Base-by-base conservation (phyloP, 2,888 invertebrate genomes). In the Pseudococcus longispinus region DNA sequence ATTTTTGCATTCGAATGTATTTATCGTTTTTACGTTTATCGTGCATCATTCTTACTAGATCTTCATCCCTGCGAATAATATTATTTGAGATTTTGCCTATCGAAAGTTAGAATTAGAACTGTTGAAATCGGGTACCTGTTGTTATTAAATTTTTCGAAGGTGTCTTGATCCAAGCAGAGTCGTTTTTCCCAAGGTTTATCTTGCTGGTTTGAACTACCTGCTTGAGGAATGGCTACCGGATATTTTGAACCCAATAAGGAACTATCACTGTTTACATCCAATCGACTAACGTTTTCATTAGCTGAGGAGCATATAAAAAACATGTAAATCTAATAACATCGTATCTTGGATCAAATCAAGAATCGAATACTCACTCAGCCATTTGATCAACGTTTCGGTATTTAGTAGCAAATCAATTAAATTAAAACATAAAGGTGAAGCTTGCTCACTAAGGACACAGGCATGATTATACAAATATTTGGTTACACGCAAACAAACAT, bases 81-180 rank as follows among this genome's bases (percentile, higher is more conserved):
- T 65, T 26, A 65, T 26, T 65, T 9, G 26, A 65, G 11, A 65
- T 65, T 8, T 26, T 1, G 0, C 29, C 26, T 26, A 70, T 13
- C 88, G 92, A 51, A 91, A 8, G 91, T 15, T 23, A 13, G 8
- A 70, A 26, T 18, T 2, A 37, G n/a, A 37, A 77, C 4, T 42
- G 26, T 80, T 2, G 2, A 37, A 37, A 77, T 77, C 15, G 4
- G 8, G 20, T 42, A 80, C 77, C 20, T 80, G 29, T 42, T 80
- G 20, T 26, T 18, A 42, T 42, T 80, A 42, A 20, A 37, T 42
- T 80, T 42, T 37, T 37, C 77, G 2, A 80, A 42, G 1, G 26
- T 0, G 1, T 42, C 20, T 42, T 42, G n/a, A 80, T 80, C 77
- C 20, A 80, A 42, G 11, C 77, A 80, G 9, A 80, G 32, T 8